Evolutionary conservation across 1,140 invertebrate species (phyloP).

Genomic region (Epicauta chinensis): DNA sequence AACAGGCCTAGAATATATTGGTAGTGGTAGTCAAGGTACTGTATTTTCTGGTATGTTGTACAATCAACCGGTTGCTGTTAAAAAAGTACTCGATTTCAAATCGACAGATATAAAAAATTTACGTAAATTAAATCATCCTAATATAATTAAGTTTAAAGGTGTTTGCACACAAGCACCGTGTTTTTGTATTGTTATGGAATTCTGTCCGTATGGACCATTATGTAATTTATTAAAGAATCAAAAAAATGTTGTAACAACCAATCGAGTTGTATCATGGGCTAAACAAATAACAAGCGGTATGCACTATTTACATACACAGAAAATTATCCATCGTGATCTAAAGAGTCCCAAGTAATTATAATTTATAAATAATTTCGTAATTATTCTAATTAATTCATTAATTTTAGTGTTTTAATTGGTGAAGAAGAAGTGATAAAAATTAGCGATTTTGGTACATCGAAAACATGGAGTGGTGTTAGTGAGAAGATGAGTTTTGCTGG

Average conservation of each 20-base stretch:
- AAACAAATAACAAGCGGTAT: constrained; percentile 95
- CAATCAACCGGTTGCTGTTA: constrained; percentile 87
- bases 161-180: constrained; percentile 75
- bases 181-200: constrained; percentile 98
- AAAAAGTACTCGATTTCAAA: constrained; percentile 88
- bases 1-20: constrained; percentile 86
- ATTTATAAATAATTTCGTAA: not conserved
- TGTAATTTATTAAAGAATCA: constrained; percentile 77
- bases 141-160: constrained; percentile 92
- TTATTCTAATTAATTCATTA: not conserved
- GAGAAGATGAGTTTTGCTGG: constrained; percentile 97
- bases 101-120: constrained; percentile 95
- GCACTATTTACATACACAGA: constrained; percentile 92
- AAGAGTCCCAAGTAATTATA: constrained; percentile 89
- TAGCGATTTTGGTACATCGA: constrained; percentile 94
- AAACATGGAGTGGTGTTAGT: constrained; percentile 87
- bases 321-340: constrained; percentile 96
- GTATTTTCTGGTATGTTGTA: constrained; percentile 87
- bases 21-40: constrained; percentile 92
- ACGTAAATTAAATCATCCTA: constrained; percentile 90
- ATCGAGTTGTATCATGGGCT: constrained; percentile 83
- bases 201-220: constrained; percentile 89
- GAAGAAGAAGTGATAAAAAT: constrained; percentile 90
- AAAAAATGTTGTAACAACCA: constrained; percentile 73
- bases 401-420: constrained; percentile 84